Evolutionary conservation across 2,797 vertebrate species (phyloP), one percentile per base, ranked within the genome.

Genomic region (Channa striata): DNA sequence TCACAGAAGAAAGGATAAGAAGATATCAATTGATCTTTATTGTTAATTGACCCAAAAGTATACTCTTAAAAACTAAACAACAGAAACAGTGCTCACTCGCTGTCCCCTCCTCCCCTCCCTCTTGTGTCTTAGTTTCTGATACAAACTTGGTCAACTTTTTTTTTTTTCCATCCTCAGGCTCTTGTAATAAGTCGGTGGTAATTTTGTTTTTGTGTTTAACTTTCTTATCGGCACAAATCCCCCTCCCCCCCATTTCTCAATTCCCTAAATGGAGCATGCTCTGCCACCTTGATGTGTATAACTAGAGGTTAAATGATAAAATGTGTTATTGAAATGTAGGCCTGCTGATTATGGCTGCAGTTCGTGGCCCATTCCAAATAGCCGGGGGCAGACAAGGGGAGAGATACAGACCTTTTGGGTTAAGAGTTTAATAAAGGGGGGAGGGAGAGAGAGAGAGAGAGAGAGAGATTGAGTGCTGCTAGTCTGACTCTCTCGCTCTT

Each of bases 41-140:
- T 91, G 90, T 91, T 94, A 93, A 92, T 93, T 88, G 88, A 92
- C 85, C 87, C 83, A 82, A 92, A 91, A 91, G 87, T 91, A 88
- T 85, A 89, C 80, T 80, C 68, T 81, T 50, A 70, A 85, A 89
- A 81, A 83, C 56, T 2, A 61, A 89, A 91, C 89, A 92, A 93
- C 91, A 92, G 92, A 92, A 93, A 93, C 87, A 90, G 61, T 84
- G 80, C 82, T 85, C 73, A 73, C 72, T 36, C 11, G 37, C 51
- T 63, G 65, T 44, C 65, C 66, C 62, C 75, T 49, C 63, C 67
- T 68, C 64, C 66, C 77, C 67, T 78, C 77, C 75, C 82, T 74
- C 78, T 77, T 59, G 83, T 78, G 83, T 73, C 81, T 84, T 40
- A 74, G 69, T 74, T 68, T 84, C 78, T 76, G 58, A 83, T 68